A percentile compares a stretch with the other conserved stretches of the same genome.
Conservation (phyloP, 2,797 vertebrate genomes). For the Enteromius treurensis region DNA sequence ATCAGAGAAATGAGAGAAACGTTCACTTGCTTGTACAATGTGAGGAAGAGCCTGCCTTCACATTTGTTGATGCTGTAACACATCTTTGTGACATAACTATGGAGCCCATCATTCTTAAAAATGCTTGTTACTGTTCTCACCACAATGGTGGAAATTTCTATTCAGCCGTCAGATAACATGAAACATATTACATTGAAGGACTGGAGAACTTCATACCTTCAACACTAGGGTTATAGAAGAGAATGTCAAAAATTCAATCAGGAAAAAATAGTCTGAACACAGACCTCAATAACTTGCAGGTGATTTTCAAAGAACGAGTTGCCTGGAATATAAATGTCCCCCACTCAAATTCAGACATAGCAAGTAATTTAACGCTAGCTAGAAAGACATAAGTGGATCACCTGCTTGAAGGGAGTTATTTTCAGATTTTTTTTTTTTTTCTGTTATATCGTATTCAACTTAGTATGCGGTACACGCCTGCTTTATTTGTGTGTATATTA, state of each 20-base stretch:
- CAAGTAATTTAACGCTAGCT: conserved; percentile 63
- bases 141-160: conserved; percentile 13
- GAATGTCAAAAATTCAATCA: conserved; percentile 63
- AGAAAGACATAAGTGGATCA: conserved; percentile 56
- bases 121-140: conserved; percentile 16
- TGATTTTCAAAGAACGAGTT: conserved; percentile 68
- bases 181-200: conserved; percentile 20
- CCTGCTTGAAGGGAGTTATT: conserved; percentile 51
- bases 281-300: conserved; percentile 65
- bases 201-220: conserved; percentile 37
- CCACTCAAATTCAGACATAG: conserved; percentile 66
- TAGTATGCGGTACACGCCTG: conserved; percentile 10
- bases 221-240: conserved; percentile 57
- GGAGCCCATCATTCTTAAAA: neutral
- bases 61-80: neutral
- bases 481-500: conserved; percentile 36
- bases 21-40: neutral
- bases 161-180: conserved; percentile 25
- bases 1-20: neutral
- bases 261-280: conserved; percentile 64
- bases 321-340: conserved; percentile 72
- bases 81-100: neutral
- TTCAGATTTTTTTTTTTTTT: conserved; percentile 35
- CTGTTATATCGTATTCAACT: conserved; percentile 11
- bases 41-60: neutral